These are phyloP conservation scores for Sinhomidia bicolor DNA, from an alignment of 2,888 invertebrate genomes.

Conservation along the genomic window DNA sequence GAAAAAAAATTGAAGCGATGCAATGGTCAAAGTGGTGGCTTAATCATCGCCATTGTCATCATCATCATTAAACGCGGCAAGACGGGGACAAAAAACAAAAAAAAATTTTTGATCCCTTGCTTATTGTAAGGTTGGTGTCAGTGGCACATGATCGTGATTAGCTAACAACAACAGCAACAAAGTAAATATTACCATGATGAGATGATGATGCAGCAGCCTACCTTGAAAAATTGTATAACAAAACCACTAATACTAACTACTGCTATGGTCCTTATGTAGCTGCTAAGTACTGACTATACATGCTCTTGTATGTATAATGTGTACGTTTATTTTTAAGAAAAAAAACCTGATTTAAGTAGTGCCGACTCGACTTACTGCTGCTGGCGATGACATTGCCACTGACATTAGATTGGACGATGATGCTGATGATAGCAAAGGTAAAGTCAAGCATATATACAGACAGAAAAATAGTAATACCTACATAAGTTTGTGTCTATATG, in stretches of 20 bases:
- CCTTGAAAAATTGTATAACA: constrained; percentile 39
- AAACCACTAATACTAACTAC: neutral
- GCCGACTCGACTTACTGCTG: constrained; percentile 4
- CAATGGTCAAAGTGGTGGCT: neutral
- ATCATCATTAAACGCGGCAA: neutral
- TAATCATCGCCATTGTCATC: neutral
- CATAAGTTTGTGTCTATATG: neutral
- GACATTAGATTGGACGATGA: constrained; percentile 34
- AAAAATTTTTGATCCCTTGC: neutral
- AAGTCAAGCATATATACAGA: neutral
- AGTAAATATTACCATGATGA: neutral
- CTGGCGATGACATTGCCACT: constrained; percentile 54
- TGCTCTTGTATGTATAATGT: neutral
- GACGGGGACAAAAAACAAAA: neutral
- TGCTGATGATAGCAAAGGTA: neutral
- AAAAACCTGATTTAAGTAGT: constrained; percentile 66
- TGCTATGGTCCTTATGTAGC: neutral
- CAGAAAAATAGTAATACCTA: neutral
- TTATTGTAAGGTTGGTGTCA: constrained; percentile 43
- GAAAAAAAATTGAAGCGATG: too few species aligned
- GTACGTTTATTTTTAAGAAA: neutral
- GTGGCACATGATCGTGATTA: constrained; percentile 62
- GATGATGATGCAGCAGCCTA: neutral
- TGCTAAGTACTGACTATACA: neutral
- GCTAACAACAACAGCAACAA: constrained; percentile 44